Conservation (phyloP, 2,888 invertebrate species). For the Pseudococcus jackbeardsleyi region DNA sequence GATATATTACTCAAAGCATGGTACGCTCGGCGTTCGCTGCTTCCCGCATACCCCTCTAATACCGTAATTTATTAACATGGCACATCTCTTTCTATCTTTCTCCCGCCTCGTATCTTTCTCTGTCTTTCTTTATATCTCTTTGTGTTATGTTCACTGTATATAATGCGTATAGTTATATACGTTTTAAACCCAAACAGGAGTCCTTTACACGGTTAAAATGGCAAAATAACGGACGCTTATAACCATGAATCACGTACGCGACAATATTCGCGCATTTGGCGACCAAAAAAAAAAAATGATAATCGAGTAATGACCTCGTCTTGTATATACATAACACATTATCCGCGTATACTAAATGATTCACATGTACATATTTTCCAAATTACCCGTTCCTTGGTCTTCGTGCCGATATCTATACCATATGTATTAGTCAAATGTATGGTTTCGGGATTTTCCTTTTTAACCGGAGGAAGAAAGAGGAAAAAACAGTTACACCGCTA, state of each 20-base stretch:
- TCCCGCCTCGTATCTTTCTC: background rate
- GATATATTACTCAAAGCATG: slow-evolving; percentile 49
- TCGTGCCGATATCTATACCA: background rate
- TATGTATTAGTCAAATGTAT: background rate
- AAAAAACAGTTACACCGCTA: background rate
- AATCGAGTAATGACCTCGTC: slow-evolving; percentile 51
- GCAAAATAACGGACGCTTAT: slow-evolving; percentile 46
- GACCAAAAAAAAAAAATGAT: slow-evolving; percentile 13
- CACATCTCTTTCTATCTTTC: background rate
- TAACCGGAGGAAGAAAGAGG: background rate
- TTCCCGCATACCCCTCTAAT: slow-evolving; percentile 39
- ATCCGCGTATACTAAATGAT: slow-evolving; percentile 39
- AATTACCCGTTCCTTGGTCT: background rate
- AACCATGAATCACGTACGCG: slow-evolving; percentile 46
- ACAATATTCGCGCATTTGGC: slow-evolving; percentile 48
- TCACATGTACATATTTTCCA: slow-evolving; percentile 31
- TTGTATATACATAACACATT: slow-evolving; percentile 16
- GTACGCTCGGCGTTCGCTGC: background rate
- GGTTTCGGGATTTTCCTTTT: slow-evolving; percentile 19
- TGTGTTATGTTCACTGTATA: slow-evolving; percentile 10
- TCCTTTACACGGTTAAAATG: slow-evolving; percentile 50
- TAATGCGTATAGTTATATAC: background rate
- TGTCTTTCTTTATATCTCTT: slow-evolving; percentile 23
- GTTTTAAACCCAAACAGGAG: slow-evolving; percentile 48
- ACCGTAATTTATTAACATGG: slow-evolving; percentile 48